Base-by-base conservation (phyloP, 2,888 invertebrate species). In the Seira sanloemensis region DNA sequence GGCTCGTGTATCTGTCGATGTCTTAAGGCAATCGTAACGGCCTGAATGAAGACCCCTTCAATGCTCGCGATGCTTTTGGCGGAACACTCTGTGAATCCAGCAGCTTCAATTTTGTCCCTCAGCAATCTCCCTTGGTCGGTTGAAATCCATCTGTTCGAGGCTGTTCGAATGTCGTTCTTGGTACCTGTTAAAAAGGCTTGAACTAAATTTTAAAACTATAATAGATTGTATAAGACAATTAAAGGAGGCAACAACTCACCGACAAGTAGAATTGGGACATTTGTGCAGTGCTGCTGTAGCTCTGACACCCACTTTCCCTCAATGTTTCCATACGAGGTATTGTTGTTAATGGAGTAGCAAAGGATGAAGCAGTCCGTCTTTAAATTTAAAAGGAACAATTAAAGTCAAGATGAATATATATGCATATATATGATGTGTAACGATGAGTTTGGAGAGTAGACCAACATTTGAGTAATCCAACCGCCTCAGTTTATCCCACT, bases 241-340 rank as follows among this genome's bases (percentile, higher is more conserved):
- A 67, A 67, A 19, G 24, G 16, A 23, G 18, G 19, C 16, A 16
- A 69, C 27, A 75, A 92, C 93, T 93, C 91, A 95, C 97, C 97
- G 89, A 96, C 95, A 91, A 97, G 93, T 88, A 97, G 94, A 86
- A 97, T 94, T 77, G 96, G 96, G 50, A 95, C 94, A 90, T 94
- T 93, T 76, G 95, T 94, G 90, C 95, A 95, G 91, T 95, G 95
- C 90, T 95, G 94, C 90, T 94, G 94, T 66, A 97, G 93, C 92
- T 97, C 97, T 19, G 96, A 96, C 91, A 94, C 94, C 97, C 97
- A 97, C 92, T 96, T 97, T 90, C 94, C 94, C 82, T 93, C 92
- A 68, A 97, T 94, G 91, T 97, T 97, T 90, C 96, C 95, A 91
- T 94, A 97, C 4, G 97, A 97, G 89, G 94, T 94, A 84, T 94